phyloP scores from a whole-genome alignment of 2,113 vertebrate species.

The Ochotona curzoniae region DNA sequence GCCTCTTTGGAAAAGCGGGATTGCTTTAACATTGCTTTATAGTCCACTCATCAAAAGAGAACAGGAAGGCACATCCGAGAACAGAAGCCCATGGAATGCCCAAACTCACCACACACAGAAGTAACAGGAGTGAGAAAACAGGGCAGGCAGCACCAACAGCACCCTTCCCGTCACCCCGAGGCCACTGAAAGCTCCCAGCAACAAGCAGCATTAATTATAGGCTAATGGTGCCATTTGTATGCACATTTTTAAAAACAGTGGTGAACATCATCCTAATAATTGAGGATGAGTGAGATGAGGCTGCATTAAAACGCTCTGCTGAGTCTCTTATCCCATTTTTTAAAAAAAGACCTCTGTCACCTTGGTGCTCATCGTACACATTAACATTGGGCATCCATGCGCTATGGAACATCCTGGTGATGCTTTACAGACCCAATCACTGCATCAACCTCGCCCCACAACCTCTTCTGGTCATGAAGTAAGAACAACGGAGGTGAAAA shows the following conservation, averaged over 20 bases:
- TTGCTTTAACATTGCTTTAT: constrained; percentile 50
- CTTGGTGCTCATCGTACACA: constrained; percentile 57
- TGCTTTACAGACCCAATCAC: constrained; percentile 46
- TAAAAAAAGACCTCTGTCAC: constrained; percentile 64
- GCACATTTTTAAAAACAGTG: constrained; percentile 76
- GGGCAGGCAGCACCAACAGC: background rate
- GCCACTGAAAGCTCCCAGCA: constrained; percentile 39
- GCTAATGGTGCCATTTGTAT: constrained; percentile 75
- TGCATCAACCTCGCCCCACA: background rate
- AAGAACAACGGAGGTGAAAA: background rate
- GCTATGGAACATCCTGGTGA: background rate
- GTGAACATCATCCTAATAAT: constrained; percentile 61
- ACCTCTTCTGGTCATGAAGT: constrained; percentile 5
- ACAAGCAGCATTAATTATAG: constrained; percentile 76
- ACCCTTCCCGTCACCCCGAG: constrained; percentile 74
- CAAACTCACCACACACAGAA: background rate
- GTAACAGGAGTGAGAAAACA: background rate
- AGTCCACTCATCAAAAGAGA: background rate
- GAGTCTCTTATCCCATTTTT: constrained; percentile 71
- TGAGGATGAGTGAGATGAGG: constrained; percentile 62
- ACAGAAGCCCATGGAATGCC: background rate
- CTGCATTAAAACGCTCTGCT: constrained; percentile 61
- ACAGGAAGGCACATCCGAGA: background rate
- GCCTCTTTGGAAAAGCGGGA: constrained; percentile 45
- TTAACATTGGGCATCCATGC: constrained; percentile 44